phyloP scores from a whole-genome alignment of 1,140 invertebrate species.

The Ericerus pela region DNA sequence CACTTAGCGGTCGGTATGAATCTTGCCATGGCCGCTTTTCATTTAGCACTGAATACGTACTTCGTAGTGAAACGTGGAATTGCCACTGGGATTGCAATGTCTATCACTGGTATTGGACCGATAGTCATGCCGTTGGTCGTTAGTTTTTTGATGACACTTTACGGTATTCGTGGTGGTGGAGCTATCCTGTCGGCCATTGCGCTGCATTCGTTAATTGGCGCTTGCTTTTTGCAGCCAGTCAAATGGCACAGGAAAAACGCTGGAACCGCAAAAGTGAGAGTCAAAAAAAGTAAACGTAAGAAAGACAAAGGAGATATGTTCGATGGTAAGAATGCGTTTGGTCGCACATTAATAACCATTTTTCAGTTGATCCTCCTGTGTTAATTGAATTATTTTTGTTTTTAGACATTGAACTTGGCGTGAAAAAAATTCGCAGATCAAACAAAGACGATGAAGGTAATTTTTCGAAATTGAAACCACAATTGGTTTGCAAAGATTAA shows the following conservation, averaged over 20 bases:
- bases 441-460: too few relatives aligned
- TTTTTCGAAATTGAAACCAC: too few relatives aligned
- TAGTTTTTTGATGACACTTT: conserved; percentile 30
- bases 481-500: too few relatives aligned
- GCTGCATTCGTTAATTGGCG: conserved; percentile 43
- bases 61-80: conserved; percentile 46
- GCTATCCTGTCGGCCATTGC: conserved; percentile 44
- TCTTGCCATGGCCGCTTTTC: conserved; percentile 47
- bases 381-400: too few relatives aligned
- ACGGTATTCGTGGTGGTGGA: conserved; percentile 46
- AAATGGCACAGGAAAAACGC: conserved; percentile 44
- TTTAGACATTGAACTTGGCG: too few relatives aligned
- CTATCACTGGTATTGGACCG: conserved; percentile 53
- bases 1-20: conserved; percentile 43
- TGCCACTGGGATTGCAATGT: conserved; percentile 51
- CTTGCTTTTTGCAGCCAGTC: conserved; percentile 46
- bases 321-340: too few relatives aligned
- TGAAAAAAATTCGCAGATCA: too few relatives aligned
- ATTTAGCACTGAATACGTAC: conserved; percentile 53
- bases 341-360: too few relatives aligned
- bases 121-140: conserved; percentile 51
- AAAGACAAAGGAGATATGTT: too few relatives aligned
- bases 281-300: too few relatives aligned
- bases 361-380: too few relatives aligned
- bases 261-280: too few relatives aligned